phyloP scores from a whole-genome alignment of 2,113 vertebrate genomes.

The Laticauda colubrina region DNA sequence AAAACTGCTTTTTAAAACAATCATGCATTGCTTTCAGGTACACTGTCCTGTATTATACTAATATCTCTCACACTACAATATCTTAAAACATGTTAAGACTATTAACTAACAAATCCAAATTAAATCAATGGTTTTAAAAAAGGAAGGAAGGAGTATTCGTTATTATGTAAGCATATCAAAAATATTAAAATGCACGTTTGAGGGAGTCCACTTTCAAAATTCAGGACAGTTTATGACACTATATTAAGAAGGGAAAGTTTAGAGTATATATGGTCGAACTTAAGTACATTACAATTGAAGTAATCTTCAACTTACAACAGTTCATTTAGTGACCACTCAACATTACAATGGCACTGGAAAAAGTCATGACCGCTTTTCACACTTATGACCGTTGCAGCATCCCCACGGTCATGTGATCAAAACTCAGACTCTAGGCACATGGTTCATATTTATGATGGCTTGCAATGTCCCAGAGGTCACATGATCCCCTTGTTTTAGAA shows the following conservation, averaged over 20 bases:
- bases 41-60: not conserved
- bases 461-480: not conserved
- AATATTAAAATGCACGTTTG: not conserved
- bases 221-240: not conserved
- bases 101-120: not conserved
- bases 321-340: not conserved
- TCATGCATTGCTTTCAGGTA: not conserved
- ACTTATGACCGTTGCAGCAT: not conserved
- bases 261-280: not conserved
- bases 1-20: not conserved
- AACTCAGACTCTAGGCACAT: not conserved
- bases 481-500: not conserved
- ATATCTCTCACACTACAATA: not conserved
- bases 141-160: not conserved
- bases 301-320: not conserved
- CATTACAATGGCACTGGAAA: not conserved
- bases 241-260: not conserved
- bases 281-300: not conserved
- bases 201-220: not conserved
- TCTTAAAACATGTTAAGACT: not conserved
- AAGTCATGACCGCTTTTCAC: not conserved
- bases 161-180: not conserved
- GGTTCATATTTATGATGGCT: not conserved
- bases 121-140: not conserved
- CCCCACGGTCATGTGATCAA: not conserved